Percentiles rank a stretch among this genome's conserved stretches.
Conservation (phyloP, 2,888 invertebrate species). For the Tuberolachnus salignus region DNA sequence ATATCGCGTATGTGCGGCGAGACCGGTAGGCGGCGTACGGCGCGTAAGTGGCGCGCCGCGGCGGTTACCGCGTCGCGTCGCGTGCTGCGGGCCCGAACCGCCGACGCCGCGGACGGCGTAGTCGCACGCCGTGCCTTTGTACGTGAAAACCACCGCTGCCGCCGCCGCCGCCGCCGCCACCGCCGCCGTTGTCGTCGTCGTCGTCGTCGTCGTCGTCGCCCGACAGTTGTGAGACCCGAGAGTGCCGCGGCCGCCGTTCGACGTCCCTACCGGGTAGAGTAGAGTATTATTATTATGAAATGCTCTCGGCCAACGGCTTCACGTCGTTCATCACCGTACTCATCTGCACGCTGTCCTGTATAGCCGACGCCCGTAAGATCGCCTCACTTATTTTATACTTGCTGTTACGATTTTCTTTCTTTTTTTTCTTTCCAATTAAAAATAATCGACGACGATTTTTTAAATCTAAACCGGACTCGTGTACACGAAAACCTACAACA, state of each 20-base stretch:
- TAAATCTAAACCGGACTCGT: not conserved
- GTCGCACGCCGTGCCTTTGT: conserved; percentile 24
- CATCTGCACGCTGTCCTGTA: conserved; percentile 43
- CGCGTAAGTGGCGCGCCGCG: not conserved
- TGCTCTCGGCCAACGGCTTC: conserved; percentile 51
- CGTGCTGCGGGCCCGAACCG: not conserved
- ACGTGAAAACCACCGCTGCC: conserved; percentile 13
- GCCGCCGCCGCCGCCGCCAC: not conserved
- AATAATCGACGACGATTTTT: too few species aligned
- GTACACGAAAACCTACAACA: too few species aligned
- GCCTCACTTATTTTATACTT: not conserved
- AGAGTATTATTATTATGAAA: conserved; percentile 29
- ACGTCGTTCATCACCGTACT: conserved; percentile 41
- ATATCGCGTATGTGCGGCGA: not conserved
- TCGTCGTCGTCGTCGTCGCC: not conserved
- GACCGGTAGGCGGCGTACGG: not conserved
- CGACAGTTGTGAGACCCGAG: not conserved
- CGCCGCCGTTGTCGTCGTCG: not conserved
- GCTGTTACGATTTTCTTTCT: too few species aligned
- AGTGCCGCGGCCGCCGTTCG: not conserved
- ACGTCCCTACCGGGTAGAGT: too few species aligned
- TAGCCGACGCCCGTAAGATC: conserved; percentile 48
- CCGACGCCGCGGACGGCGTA: not conserved
- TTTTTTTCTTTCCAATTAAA: too few species aligned
- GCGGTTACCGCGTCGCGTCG: not conserved